Evolutionary conservation across 2,797 vertebrate species (phyloP).

Genomic region (Tinamus major): DNA sequence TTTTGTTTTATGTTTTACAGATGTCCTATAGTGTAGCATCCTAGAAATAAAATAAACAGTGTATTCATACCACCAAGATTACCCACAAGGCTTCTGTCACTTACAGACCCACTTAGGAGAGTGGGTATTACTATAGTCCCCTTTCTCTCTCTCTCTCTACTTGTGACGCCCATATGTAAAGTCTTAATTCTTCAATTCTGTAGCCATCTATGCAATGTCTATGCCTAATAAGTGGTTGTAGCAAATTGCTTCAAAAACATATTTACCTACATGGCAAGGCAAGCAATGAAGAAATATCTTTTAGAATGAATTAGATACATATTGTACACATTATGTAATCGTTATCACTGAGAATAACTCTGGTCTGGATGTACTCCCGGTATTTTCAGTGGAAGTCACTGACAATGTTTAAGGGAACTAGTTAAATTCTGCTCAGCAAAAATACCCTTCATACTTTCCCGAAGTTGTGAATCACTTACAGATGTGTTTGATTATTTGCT

Average conservation of each 20-base stretch:
- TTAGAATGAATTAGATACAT: neutral
- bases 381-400: neutral
- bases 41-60: neutral
- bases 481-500: neutral
- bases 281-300: neutral
- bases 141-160: neutral
- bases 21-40: neutral
- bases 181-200: neutral
- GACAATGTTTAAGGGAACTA: neutral
- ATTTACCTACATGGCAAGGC: neutral
- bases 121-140: neutral
- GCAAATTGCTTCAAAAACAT: neutral
- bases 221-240: neutral
- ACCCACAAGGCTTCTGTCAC: neutral
- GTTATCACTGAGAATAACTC: neutral
- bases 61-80: neutral
- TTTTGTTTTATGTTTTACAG: neutral
- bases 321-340: neutral
- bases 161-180: neutral
- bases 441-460: neutral
- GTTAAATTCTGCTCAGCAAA: neutral
- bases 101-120: rapidly evolving
- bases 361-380: neutral
- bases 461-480: neutral
- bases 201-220: neutral